Conservation (phyloP, 2,888 invertebrate genomes). For the Harmothoe impar region DNA sequence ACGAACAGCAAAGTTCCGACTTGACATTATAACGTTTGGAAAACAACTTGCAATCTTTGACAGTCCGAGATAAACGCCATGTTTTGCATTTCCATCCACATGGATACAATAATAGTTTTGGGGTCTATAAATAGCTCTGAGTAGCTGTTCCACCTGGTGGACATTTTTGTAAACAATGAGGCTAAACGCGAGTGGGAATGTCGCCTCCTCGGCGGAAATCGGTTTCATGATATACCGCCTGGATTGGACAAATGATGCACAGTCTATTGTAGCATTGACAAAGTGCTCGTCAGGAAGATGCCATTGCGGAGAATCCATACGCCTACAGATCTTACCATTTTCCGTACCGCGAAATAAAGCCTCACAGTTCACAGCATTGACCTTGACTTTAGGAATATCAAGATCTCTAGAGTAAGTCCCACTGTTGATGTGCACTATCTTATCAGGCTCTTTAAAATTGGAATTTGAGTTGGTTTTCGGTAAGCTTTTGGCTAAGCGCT, state of each 20-base stretch:
- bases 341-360: background rate
- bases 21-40: constrained; percentile 74
- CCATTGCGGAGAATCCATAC: background rate
- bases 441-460: too few relatives aligned
- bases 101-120: constrained; percentile 79
- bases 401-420: too few relatives aligned
- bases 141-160: constrained; percentile 73
- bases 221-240: background rate
- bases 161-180: constrained; percentile 74
- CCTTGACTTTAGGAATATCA: background rate
- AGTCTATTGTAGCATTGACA: background rate
- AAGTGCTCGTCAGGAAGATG: background rate
- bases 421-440: too few relatives aligned
- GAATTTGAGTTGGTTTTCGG: too few relatives aligned
- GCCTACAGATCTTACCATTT: background rate
- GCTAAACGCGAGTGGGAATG: constrained; percentile 75
- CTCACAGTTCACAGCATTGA: background rate
- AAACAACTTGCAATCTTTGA: constrained; percentile 72
- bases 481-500: too few relatives aligned
- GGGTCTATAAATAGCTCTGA: constrained; percentile 77
- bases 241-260: background rate
- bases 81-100: constrained; percentile 72
- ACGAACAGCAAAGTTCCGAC: constrained; percentile 69
- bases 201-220: constrained; percentile 66
- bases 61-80: constrained; percentile 67